Evolutionary conservation across 2,797 vertebrate genomes (phyloP), one percentile per base, ranked within the genome.

Genomic region (Gobionotothen gibberifrons): DNA sequence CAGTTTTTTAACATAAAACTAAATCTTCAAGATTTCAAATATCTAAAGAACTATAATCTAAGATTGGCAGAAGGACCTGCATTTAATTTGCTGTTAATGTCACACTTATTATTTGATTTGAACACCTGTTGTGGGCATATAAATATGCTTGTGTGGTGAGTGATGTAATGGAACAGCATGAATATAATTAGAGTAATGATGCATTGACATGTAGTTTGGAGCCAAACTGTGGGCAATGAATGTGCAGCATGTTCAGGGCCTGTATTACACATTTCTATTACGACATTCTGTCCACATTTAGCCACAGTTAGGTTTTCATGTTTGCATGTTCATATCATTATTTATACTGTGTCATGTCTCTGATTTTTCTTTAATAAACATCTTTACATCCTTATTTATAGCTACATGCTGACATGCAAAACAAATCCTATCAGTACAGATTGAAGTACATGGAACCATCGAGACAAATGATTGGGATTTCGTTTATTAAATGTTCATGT

Each of bases 111-210:
- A 84, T 81, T 80, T 65, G 57, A 82, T 76, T 66, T 76, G 63
- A 59, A 64, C 89, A 89, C 79, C 86, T 87, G 85, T 76, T 85
- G 82, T 84, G 63, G 57, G 68, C 43, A 17, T 17, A 21, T 56
- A 51, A 75, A 55, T 71, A 70, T 26, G 53, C 17, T 75, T 74
- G 51, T 76, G 78, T 72, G 56, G 42, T 66, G 69, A 84, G 63
- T 89, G 78, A 89, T 78, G 87, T 83, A 63, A 88, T 88, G 81
- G 81, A 88, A 87, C 74, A 79, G 68, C 46, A 26, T 43, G 77
- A 81, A 81, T 90, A 90, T 85, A 85, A 86, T 90, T 88, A 87
- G 85, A 89, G 58, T 82, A 82, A 86, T 86, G 85, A 87, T 74
- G 62, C 70, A 73, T 61, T 72, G 73, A 87, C 74, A 62, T 76